A percentile compares a stretch with the other conserved stretches of the same genome.
Conservation (phyloP, 2,113 vertebrate species). For the Corvus moneduloides region DNA sequence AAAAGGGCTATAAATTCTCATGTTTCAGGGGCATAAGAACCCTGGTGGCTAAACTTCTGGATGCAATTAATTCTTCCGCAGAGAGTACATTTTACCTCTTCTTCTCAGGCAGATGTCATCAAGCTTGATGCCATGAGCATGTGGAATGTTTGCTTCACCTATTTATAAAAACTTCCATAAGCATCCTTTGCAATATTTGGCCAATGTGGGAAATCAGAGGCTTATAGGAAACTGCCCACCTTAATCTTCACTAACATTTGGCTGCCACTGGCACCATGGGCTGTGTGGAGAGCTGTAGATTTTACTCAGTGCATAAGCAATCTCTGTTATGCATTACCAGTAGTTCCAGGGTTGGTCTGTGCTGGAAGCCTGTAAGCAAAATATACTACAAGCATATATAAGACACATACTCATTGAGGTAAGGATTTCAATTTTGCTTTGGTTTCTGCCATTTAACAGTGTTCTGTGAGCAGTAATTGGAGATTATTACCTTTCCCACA, state of each 20-base stretch:
- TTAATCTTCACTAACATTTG: background rate
- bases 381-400: constrained; percentile 44
- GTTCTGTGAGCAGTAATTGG: constrained; percentile 15
- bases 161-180: background rate
- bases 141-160: background rate
- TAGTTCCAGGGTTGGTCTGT: constrained; percentile 41
- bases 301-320: background rate
- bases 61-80: background rate
- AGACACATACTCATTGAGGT: constrained; percentile 12
- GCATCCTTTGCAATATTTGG: background rate
- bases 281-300: background rate
- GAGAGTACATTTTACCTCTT: background rate
- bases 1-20: background rate
- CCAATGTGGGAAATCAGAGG: background rate
- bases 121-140: background rate
- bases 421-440: constrained; percentile 52
- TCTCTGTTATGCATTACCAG: constrained; percentile 19
- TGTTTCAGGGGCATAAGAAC: background rate
- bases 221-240: background rate
- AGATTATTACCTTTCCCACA: constrained; percentile 25
- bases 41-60: background rate
- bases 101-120: background rate
- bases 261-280: background rate
- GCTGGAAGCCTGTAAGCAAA: constrained; percentile 62
- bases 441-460: constrained; percentile 39